Percentiles rank a stretch among this genome's conserved stretches.
Evolutionary conservation across 2,797 vertebrate genomes (phyloP).

Genomic region (Enteromius fasciolatus): DNA sequence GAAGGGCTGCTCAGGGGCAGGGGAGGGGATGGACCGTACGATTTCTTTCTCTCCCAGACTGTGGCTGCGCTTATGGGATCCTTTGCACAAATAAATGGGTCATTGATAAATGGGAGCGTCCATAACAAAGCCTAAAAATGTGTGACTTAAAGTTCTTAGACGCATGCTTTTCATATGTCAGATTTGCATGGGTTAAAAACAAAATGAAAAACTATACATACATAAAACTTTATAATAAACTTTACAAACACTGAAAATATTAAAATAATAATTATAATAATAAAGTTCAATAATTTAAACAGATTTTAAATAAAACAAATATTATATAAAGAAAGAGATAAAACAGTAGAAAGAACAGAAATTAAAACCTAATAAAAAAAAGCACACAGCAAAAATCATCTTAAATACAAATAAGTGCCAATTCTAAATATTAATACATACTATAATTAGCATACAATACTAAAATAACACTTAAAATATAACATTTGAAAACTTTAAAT

Average conservation of each 20-base stretch:
- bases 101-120: background rate
- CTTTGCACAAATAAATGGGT: conserved; percentile 67
- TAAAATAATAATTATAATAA: background rate
- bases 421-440: background rate
- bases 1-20: conserved; percentile 87
- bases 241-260: too few species aligned
- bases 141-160: background rate
- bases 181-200: background rate
- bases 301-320: background rate
- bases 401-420: background rate
- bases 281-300: background rate
- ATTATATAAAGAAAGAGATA: background rate
- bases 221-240: background rate
- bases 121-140: background rate
- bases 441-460: background rate
- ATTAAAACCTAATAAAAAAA: background rate
- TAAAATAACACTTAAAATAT: background rate
- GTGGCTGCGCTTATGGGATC: conserved; percentile 95
- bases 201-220: background rate
- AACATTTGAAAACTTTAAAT: background rate
- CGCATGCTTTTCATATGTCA: background rate
- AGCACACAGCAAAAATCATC: background rate
- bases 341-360: background rate
- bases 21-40: conserved; percentile 81
- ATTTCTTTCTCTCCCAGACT: conserved; percentile 97